phyloP scores from a whole-genome alignment of 1,140 invertebrate species.

The Diachasma alloeum region DNA sequence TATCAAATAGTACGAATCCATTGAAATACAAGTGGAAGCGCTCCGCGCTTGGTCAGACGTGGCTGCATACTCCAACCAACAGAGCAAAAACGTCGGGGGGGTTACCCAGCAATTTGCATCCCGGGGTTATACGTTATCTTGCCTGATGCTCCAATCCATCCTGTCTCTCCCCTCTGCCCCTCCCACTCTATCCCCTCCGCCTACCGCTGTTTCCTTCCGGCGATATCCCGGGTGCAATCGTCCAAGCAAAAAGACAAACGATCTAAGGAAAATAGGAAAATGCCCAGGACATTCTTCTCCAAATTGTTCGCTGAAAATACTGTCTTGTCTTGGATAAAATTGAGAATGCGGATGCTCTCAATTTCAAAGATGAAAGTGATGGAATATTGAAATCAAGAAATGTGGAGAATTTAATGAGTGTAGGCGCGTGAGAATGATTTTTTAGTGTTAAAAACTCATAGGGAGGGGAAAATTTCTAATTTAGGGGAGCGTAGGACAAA shows the following conservation, averaged over 20 bases:
- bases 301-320: neutral
- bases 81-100: slow-evolving; percentile 38
- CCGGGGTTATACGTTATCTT: slow-evolving; percentile 27
- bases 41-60: slow-evolving; percentile 29
- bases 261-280: slow-evolving; percentile 8
- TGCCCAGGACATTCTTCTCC: neutral
- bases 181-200: neutral
- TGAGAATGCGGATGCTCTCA: neutral
- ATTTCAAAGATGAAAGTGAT: neutral
- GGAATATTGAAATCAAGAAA: neutral
- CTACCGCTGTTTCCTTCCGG: neutral
- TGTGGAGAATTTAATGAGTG: too few relatives aligned
- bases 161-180: neutral
- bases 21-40: slow-evolving; percentile 25
- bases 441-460: too few relatives aligned
- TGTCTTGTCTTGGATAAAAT: neutral
- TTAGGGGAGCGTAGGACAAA: too few relatives aligned
- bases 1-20: neutral
- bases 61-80: neutral
- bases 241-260: slow-evolving; percentile 25
- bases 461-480: too few relatives aligned
- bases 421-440: too few relatives aligned
- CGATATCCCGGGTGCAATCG: neutral
- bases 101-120: slow-evolving; percentile 30
- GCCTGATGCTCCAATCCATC: slow-evolving; percentile 14